phyloP scores from a whole-genome alignment of 2,888 invertebrate genomes.

The Agrotis puta region DNA sequence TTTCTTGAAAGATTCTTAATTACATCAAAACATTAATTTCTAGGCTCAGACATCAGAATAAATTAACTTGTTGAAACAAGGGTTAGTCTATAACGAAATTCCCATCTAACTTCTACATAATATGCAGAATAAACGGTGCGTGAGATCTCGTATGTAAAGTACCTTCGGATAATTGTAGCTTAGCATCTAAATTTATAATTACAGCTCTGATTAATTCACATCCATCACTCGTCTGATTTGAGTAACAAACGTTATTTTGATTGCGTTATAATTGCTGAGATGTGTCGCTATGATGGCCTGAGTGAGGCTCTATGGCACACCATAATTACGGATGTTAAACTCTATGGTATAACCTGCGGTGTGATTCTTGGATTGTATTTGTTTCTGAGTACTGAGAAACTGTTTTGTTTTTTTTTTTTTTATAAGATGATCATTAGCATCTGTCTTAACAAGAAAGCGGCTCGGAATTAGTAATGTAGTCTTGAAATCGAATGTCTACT shows the following conservation, averaged over 20 bases:
- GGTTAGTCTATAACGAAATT: neutral
- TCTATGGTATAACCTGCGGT: conserved; percentile 27
- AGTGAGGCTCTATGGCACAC: conserved; percentile 49
- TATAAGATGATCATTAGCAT: neutral
- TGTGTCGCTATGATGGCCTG: conserved; percentile 75
- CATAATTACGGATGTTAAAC: conserved; percentile 53
- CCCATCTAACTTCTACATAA: conserved; percentile 19
- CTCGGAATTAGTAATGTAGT: neutral
- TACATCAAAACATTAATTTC: neutral
- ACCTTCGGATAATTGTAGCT: conserved; percentile 67
- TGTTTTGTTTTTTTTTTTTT: neutral
- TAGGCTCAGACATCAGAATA: conserved; percentile 1
- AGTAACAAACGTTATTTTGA: conserved; percentile 77
- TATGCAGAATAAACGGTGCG: conserved; percentile 41
- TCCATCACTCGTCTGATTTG: conserved; percentile 69
- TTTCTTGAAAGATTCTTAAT: neutral
- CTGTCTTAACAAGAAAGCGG: neutral
- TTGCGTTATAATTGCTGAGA: conserved; percentile 86
- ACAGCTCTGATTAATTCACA: conserved; percentile 80
- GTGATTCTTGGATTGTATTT: neutral
- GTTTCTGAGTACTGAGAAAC: neutral
- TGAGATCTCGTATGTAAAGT: conserved; percentile 40
- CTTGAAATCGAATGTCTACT: too few relatives aligned
- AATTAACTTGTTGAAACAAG: conserved; percentile 22
- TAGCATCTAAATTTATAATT: conserved; percentile 75